Conservation (phyloP, 2,888 invertebrate species). For the Leptinotarsa peninsularis region DNA sequence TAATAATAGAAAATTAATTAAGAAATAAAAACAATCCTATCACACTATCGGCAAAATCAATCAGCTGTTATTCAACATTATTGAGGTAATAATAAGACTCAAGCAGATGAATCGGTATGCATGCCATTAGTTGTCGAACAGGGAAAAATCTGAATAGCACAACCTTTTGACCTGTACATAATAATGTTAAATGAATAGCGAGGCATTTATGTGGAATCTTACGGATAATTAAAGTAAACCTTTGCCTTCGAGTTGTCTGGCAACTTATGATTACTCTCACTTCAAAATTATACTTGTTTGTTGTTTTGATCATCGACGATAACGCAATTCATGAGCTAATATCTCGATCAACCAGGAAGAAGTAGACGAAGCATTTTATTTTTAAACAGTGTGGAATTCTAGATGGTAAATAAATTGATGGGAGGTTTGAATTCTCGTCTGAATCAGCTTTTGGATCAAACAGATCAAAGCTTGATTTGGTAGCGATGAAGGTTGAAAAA, state of each 20-base stretch:
- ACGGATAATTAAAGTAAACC: slow-evolving; percentile 25
- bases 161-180: slow-evolving; percentile 31
- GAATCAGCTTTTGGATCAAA: too few relatives aligned
- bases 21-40: slow-evolving; percentile 35
- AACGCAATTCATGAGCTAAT: not conserved
- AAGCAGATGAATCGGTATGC: slow-evolving; percentile 32
- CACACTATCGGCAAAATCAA: slow-evolving; percentile 23
- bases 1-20: slow-evolving; percentile 27
- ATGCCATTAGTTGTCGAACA: slow-evolving; percentile 15
- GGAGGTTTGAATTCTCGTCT: too few relatives aligned
- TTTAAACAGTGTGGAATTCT: not conserved
- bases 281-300: slow-evolving; percentile 16
- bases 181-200: slow-evolving; percentile 18
- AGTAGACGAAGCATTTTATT: not conserved
- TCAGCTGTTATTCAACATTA: slow-evolving; percentile 29
- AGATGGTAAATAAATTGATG: too few relatives aligned
- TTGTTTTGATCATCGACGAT: slow-evolving; percentile 4
- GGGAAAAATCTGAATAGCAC: slow-evolving; percentile 26
- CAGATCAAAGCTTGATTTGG: too few relatives aligned
- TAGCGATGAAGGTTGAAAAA: too few relatives aligned
- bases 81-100: slow-evolving; percentile 35
- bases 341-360: not conserved
- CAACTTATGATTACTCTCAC: slow-evolving; percentile 19
- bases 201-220: slow-evolving; percentile 22
- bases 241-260: slow-evolving; percentile 11